These are phyloP conservation scores for Silurus lanzhouensis DNA, from an alignment of 2,797 vertebrate genomes.

Conservation along the genomic window DNA sequence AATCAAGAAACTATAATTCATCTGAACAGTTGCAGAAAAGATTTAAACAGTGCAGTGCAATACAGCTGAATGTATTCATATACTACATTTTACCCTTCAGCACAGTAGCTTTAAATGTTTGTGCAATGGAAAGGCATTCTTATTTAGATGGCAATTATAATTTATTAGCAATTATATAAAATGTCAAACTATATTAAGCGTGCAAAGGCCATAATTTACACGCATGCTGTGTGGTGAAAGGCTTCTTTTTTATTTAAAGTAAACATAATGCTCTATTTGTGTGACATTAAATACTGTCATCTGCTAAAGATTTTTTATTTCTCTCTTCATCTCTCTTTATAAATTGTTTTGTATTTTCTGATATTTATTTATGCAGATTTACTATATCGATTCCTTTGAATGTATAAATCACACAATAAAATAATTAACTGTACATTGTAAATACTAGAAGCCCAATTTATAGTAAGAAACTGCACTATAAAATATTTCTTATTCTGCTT, in stretches of 20 bases:
- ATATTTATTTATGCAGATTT: not conserved
- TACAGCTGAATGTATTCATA: not conserved
- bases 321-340: not conserved
- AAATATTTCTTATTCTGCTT: not conserved
- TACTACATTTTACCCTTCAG: not conserved
- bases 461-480: not conserved
- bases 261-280: not conserved
- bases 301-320: not conserved
- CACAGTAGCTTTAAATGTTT: not conserved
- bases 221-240: not conserved
- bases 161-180: slow-evolving; percentile 6
- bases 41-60: slow-evolving; percentile 24
- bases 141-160: not conserved
- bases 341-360: not conserved
- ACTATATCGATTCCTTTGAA: not conserved
- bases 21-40: slow-evolving; percentile 37
- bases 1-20: slow-evolving; percentile 50
- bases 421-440: not conserved
- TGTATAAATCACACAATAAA: not conserved
- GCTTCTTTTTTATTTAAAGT: not conserved
- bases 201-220: not conserved
- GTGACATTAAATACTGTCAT: not conserved
- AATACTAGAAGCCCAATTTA: not conserved
- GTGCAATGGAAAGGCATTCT: not conserved
- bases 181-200: not conserved